Conservation (phyloP, 2,113 vertebrate species). For the Tychaedon coryphoeus region DNA sequence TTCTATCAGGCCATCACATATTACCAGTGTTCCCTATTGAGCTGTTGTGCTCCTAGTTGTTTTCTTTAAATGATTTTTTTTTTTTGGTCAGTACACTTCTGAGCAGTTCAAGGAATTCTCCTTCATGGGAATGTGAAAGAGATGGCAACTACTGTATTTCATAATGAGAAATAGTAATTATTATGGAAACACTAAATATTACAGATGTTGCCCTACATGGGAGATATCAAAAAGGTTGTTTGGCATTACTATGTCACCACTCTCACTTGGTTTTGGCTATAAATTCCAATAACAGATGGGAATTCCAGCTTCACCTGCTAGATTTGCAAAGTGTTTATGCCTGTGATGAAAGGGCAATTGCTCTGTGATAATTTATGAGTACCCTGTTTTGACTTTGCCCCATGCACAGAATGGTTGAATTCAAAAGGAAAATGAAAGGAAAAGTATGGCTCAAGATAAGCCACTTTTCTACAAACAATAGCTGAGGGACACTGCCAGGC, state of each 20-base stretch:
- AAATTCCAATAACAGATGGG: not conserved
- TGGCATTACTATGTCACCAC: not conserved
- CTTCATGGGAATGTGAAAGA: not conserved
- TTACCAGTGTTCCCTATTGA: not conserved
- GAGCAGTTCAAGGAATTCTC: not conserved
- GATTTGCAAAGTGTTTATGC: not conserved
- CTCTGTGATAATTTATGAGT: constrained; percentile 3
- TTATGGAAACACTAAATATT: not conserved
- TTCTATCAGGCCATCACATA: not conserved
- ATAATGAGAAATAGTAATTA: not conserved
- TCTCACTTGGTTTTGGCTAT: not conserved
- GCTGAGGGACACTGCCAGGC: constrained; percentile 40
- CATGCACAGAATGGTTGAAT: constrained; percentile 12
- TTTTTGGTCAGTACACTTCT: not conserved
- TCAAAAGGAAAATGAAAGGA: constrained; percentile 58
- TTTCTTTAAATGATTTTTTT: too few relatives aligned
- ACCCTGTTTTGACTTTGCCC: constrained; percentile 17
- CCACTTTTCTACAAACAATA: constrained; percentile 49
- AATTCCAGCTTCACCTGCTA: not conserved
- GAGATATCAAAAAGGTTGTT: not conserved
- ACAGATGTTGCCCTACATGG: not conserved
- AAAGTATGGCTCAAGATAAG: constrained; percentile 55
- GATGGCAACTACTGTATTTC: not conserved
- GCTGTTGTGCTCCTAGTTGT: not conserved
- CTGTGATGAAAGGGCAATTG: not conserved